These are phyloP conservation scores for Mesoclemmys tuberculata DNA, from an alignment of 2,113 vertebrate species.

Conservation along the genomic window DNA sequence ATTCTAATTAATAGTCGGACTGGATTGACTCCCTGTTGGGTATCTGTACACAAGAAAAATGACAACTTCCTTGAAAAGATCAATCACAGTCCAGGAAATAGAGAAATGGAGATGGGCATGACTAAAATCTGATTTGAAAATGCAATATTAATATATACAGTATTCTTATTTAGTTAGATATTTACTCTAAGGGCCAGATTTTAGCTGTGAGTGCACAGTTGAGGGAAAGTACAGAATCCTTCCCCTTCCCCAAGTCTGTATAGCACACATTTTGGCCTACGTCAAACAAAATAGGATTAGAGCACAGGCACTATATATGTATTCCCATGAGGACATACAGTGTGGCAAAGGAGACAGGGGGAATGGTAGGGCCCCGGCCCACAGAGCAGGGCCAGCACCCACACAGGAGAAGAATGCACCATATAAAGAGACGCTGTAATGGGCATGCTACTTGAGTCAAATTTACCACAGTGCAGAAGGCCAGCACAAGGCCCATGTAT, in stretches of 20 bases:
- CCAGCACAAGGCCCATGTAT: background rate
- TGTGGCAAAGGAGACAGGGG: background rate
- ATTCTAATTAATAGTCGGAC: background rate
- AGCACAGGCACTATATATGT: background rate
- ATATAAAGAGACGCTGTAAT: background rate
- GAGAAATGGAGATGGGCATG: background rate
- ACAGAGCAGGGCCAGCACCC: background rate
- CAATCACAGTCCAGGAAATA: background rate
- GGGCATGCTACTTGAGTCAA: background rate
- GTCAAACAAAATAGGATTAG: background rate
- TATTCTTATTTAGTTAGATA: background rate
- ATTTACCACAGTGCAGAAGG: background rate
- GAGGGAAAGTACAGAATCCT: background rate
- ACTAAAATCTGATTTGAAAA: background rate
- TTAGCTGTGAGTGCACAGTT: background rate
- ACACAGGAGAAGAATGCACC: background rate
- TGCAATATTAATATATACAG: background rate
- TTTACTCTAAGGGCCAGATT: background rate
- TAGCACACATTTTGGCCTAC: background rate
- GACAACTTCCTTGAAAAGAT: background rate
- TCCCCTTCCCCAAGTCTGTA: background rate
- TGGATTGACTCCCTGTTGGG: background rate
- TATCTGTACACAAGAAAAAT: background rate
- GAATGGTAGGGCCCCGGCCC: background rate
- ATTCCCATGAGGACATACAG: background rate